A percentile compares a stretch with the other conserved stretches of the same genome.
phyloP scores from a whole-genome alignment of 1,140 invertebrate species.

The Homarus americanus region DNA sequence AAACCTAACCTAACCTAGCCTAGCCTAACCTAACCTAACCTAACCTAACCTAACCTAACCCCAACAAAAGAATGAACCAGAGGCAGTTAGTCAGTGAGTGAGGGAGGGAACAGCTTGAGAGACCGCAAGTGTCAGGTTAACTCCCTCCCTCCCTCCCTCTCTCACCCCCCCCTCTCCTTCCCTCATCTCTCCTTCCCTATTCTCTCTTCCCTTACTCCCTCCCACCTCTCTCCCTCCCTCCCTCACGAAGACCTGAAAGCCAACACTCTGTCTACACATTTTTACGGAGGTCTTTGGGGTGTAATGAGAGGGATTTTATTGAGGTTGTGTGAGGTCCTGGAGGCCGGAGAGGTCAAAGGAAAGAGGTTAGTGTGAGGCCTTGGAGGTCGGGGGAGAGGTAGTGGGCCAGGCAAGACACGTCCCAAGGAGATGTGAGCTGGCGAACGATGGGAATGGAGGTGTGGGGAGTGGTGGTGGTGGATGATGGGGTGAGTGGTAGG shows the following conservation, averaged over 20 bases:
- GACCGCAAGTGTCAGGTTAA: background rate
- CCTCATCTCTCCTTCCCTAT: no score
- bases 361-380: background rate
- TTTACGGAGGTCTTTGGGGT: constrained; percentile 11
- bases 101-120: background rate
- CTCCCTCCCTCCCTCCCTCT: no score
- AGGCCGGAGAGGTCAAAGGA: background rate
- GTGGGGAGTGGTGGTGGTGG: background rate
- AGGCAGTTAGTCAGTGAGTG: constrained; percentile 2
- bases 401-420: constrained; percentile 10
- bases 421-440: constrained; percentile 9
- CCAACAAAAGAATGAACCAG: background rate
- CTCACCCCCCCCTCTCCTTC: background rate
- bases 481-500: background rate
- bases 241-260: constrained; percentile 39
- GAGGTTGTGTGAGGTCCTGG: constrained; percentile 6
- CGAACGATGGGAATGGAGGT: background rate
- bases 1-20: no score
- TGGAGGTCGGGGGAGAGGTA: background rate
- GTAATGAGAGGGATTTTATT: constrained; percentile 58
- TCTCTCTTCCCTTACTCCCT: no score
- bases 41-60: background rate
- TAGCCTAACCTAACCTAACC: background rate
- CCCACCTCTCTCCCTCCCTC: background rate
- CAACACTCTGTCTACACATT: constrained; percentile 52